These are phyloP conservation scores for Poeciliopsis occidentalis DNA, from an alignment of 2,113 vertebrate genomes.

Conservation along the genomic window DNA sequence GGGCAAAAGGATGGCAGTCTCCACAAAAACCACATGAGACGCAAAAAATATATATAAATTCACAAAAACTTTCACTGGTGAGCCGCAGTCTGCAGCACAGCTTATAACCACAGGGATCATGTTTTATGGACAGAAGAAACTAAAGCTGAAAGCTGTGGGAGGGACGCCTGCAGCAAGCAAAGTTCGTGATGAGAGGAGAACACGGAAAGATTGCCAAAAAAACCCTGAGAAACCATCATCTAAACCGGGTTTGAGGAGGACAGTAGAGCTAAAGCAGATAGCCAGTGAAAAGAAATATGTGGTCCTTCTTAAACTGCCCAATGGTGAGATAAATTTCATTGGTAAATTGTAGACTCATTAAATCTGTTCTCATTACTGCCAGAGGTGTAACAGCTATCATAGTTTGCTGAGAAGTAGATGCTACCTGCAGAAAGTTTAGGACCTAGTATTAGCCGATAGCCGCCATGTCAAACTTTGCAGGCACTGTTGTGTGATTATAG, in stretches of 20 bases:
- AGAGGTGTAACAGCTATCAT: too few relatives aligned
- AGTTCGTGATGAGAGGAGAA: not conserved
- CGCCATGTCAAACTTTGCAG: too few relatives aligned
- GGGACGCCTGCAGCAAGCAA: not conserved
- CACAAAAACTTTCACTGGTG: not conserved
- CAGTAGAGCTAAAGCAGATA: not conserved
- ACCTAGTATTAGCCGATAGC: too few relatives aligned
- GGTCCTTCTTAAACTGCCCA: too few relatives aligned
- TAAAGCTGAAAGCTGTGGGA: not conserved
- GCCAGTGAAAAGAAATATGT: not conserved
- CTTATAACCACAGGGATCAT: not conserved
- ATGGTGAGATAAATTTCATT: too few relatives aligned
- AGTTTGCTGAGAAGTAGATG: too few relatives aligned
- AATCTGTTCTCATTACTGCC: too few relatives aligned
- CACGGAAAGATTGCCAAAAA: not conserved
- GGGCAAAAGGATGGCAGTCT: not conserved
- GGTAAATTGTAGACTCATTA: too few relatives aligned
- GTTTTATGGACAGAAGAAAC: constrained; percentile 2
- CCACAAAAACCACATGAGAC: not conserved
- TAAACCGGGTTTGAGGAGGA: not conserved
- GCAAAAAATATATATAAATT: not conserved
- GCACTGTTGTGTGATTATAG: too few relatives aligned
- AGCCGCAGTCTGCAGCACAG: not conserved
- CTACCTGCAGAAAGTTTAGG: too few relatives aligned
- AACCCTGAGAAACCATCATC: not conserved